A percentile compares a stretch with the other conserved stretches of the same genome.
phyloP scores from a whole-genome alignment of 2,888 invertebrate species.

The Pseudococcus viburni region DNA sequence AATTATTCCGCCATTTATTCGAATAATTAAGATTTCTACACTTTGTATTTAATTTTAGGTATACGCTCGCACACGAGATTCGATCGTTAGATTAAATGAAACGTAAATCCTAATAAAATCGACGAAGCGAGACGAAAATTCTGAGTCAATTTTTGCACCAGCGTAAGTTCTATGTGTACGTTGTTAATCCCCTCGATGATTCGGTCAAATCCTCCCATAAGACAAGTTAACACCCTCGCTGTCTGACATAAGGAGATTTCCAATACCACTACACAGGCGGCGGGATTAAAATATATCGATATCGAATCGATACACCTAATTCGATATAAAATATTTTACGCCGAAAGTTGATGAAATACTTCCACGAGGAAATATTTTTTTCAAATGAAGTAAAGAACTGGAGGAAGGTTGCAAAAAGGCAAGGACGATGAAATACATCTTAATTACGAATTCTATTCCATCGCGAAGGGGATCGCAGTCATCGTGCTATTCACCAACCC shows the following conservation, averaged over 20 bases:
- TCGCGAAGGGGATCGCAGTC: neutral
- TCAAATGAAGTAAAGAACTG: neutral
- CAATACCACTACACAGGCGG: neutral
- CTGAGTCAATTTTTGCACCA: conserved; percentile 40
- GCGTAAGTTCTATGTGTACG: neutral
- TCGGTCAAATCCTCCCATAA: conserved; percentile 32
- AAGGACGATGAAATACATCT: conserved; percentile 25
- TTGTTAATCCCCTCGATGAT: conserved; percentile 16
- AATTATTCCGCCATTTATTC: neutral
- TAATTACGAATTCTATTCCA: conserved; percentile 53
- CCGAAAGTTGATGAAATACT: neutral
- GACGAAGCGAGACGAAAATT: conserved; percentile 35
- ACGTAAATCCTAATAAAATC: conserved; percentile 58
- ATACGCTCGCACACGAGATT: neutral
- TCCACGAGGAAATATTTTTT: neutral
- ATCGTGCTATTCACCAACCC: neutral
- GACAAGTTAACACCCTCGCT: conserved; percentile 25
- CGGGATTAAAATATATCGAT: neutral
- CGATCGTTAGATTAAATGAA: conserved; percentile 43
- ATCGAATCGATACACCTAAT: neutral
- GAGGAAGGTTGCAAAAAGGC: neutral
- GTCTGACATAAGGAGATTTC: neutral
- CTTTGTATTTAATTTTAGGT: conserved; percentile 1
- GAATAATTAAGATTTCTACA: conserved; percentile 8
- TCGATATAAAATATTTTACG: neutral